Conservation (phyloP, 2,888 invertebrate genomes). For the Protonemura montana region DNA sequence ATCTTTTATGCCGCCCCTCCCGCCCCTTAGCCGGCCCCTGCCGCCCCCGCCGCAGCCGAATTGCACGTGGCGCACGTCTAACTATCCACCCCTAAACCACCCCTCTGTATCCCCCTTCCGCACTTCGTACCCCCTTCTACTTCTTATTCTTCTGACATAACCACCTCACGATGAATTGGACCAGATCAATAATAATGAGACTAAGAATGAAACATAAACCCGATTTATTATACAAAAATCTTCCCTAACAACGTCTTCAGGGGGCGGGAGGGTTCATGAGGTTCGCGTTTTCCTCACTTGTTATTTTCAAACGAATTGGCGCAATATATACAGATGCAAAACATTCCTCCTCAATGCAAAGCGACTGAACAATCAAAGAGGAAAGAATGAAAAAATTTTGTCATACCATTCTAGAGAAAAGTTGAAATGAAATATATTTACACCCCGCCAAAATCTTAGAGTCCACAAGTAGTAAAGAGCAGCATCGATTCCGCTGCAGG, state of each 20-base stretch:
- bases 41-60: neutral
- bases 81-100: constrained; percentile 8
- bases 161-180: neutral
- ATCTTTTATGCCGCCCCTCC: constrained; percentile 17
- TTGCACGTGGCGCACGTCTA: constrained; percentile 37
- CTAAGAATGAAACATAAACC: neutral
- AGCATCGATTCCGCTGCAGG: neutral
- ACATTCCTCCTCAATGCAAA: neutral
- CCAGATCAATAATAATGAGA: constrained; percentile 12
- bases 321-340: neutral
- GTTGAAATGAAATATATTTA: too few species aligned
- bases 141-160: neutral
- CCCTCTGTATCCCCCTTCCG: neutral
- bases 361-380: neutral
- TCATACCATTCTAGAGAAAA: too few species aligned
- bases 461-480: neutral
- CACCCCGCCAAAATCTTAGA: neutral
- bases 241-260: neutral
- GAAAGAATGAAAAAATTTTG: too few species aligned
- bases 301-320: neutral
- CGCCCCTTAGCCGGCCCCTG: neutral
- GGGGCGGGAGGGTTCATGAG: neutral
- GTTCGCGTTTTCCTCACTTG: neutral
- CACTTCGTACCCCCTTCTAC: neutral
- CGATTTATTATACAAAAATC: constrained; percentile 12